These are phyloP conservation scores for Amphipyra tragopoginis DNA, from an alignment of 2,888 invertebrate species.

Conservation along the genomic window DNA sequence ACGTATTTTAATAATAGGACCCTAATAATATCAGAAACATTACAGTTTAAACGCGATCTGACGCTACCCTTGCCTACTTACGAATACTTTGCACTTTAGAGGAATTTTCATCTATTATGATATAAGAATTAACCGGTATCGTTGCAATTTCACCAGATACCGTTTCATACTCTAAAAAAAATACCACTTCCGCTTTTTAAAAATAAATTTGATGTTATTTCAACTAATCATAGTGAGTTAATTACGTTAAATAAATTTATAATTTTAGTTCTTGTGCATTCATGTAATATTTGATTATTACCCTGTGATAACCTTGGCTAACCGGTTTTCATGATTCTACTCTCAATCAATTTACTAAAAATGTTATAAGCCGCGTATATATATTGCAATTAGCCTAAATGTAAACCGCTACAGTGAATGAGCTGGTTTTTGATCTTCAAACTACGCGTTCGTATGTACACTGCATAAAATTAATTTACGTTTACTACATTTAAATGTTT, in stretches of 20 bases:
- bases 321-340: constrained; percentile 62
- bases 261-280: constrained; percentile 70
- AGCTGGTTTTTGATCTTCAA: constrained; percentile 19
- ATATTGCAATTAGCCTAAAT: constrained; percentile 20
- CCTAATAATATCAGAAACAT: constrained; percentile 59
- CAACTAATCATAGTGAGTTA: constrained; percentile 43
- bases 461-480: constrained; percentile 60
- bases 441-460: constrained; percentile 38
- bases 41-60: constrained; percentile 51
- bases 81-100: constrained; percentile 68
- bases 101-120: constrained; percentile 37
- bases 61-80: constrained; percentile 61
- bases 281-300: constrained; percentile 66
- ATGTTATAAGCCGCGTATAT: constrained; percentile 22
- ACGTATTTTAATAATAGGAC: constrained; percentile 61
- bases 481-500: constrained; percentile 68
- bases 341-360: constrained; percentile 47
- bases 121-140: constrained; percentile 35
- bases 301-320: constrained; percentile 82
- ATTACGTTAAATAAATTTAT: constrained; percentile 45
- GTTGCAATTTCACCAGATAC: constrained; percentile 48
- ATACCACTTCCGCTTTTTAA: constrained; percentile 41
- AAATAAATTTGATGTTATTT: constrained; percentile 44
- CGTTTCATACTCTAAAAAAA: constrained; percentile 48
- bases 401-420: constrained; percentile 9